Conservation (phyloP, 1,140 invertebrate genomes). For the Telenomus remus region DNA sequence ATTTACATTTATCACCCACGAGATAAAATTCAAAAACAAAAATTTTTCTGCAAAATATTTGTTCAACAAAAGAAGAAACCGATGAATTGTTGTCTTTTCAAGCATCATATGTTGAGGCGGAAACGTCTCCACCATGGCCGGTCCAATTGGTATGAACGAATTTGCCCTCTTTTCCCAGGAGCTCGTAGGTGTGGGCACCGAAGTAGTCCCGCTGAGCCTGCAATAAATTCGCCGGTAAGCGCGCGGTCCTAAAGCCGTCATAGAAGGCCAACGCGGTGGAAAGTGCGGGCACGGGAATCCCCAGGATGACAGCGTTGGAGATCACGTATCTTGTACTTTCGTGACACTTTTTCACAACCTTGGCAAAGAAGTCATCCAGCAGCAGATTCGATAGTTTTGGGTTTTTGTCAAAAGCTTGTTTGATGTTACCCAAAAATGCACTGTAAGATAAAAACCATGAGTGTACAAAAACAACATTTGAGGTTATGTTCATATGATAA, state of each 20-base stretch:
- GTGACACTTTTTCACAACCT: slow-evolving; percentile 88
- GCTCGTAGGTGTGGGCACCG: slow-evolving; percentile 98
- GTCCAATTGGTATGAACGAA: slow-evolving; percentile 99
- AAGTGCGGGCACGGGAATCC: slow-evolving; percentile 95
- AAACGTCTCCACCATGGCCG: slow-evolving; percentile 96
- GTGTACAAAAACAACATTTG: not conserved
- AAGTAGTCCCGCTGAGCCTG: slow-evolving; percentile 99
- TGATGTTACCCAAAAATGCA: slow-evolving; percentile 97
- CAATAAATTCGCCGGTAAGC: slow-evolving; percentile 93
- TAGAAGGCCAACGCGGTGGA: slow-evolving; percentile 96
- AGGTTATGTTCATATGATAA: not conserved
- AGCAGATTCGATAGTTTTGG: slow-evolving; percentile 92
- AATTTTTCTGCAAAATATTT: too few relatives aligned
- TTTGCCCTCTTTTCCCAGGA: slow-evolving; percentile 88
- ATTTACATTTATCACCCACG: too few relatives aligned
- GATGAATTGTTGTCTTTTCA: slow-evolving; percentile 72
- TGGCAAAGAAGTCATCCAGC: slow-evolving; percentile 94
- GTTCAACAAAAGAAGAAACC: too few relatives aligned
- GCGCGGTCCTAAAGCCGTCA: slow-evolving; percentile 91
- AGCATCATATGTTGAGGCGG: slow-evolving; percentile 95
- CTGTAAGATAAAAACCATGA: slow-evolving; percentile 73
- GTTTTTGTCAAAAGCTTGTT: slow-evolving; percentile 95
- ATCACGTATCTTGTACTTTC: slow-evolving; percentile 83
- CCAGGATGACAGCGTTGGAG: slow-evolving; percentile 80
- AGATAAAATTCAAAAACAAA: too few relatives aligned